Base-by-base conservation (phyloP, 1,140 invertebrate species). In the Physella acuta region DNA sequence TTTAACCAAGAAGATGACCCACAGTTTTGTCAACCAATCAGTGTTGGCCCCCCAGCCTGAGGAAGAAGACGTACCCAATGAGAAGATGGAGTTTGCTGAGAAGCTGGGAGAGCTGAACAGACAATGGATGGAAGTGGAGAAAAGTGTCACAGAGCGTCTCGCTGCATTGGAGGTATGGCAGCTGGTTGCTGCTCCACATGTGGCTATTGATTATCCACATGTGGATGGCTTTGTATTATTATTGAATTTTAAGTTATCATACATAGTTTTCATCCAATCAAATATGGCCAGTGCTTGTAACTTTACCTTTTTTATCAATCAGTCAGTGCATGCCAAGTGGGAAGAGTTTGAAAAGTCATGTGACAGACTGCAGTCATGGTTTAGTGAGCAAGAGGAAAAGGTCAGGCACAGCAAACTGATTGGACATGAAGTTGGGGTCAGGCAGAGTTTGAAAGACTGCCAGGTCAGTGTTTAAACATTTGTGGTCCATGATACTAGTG, bases 21-120 rank as follows among this genome's bases (percentile, higher is more conserved):
- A 83, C 49, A 80, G 83, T 70, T 84, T 84, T 73, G 81, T 84
- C 36, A 83, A 84, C 74, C 80, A 84, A 69, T 67, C 71, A 31
- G 74, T 77, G 1, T 68, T 79, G 24, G 75, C 78, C 58, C 73
- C 74, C n/a, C 73, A 65, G 44, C 71, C 72, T 56, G 67, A 71
- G n/a, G 74, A 76, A 16, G 49, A 34, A 4, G 59, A 71, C 26
- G 67, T 73, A 26, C 61, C 70, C 3, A 36, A 71, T 16, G 76
- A 79, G 52, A 79, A 81, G 56, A 74, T 77, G n/a, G 79, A 83
- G 3, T 82, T 82, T 71, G 81, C 79, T 2, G 81, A 83, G 61
- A 73, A 78, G 36, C 76, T 84, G 0, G 76, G 76, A 5, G 64
- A 76, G 31, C 70, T 81, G 53, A 83, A 84, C 65, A 69, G 71